phyloP scores from a whole-genome alignment of 2,797 vertebrate species.

The Alosa sapidissima region DNA sequence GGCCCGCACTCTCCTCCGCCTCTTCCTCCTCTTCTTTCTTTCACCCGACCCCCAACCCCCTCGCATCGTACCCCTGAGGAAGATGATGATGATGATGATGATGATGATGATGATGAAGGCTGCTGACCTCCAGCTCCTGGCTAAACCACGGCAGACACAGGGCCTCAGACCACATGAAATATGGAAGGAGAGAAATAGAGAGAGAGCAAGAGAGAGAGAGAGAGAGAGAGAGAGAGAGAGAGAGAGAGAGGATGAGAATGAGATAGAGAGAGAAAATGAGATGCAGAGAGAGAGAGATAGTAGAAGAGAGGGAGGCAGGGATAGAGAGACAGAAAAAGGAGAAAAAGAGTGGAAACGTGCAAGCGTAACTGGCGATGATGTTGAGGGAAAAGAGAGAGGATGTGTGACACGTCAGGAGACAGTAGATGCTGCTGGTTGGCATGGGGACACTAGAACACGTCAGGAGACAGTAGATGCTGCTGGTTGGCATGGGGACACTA shows the following conservation, averaged over 20 bases:
- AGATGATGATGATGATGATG: not conserved
- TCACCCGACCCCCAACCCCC: not conserved
- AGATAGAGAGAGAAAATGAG: not conserved
- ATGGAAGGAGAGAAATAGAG: not conserved
- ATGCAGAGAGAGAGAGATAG: not conserved
- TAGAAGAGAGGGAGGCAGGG: not conserved
- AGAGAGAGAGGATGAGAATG: not conserved
- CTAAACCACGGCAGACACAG: not conserved
- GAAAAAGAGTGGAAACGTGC: not conserved
- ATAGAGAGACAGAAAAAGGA: not conserved
- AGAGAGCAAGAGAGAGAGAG: not conserved
- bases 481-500: not conserved
- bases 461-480: too few relatives aligned
- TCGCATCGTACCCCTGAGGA: not conserved
- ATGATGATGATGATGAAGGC: conserved; percentile 8
- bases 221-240: not conserved
- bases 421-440: too few relatives aligned
- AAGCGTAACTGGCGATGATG: too few relatives aligned
- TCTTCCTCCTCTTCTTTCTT: not conserved
- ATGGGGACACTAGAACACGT: too few relatives aligned
- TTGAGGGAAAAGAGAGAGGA: too few relatives aligned
- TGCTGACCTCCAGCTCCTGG: not conserved
- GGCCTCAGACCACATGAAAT: not conserved
- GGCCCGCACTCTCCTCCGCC: not conserved
- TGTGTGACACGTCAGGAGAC: too few relatives aligned